Percentiles rank a stretch among this genome's conserved stretches.
These are phyloP conservation scores for Rhamnusium bicolor DNA, from an alignment of 2,888 invertebrate species.

Conservation along the genomic window DNA sequence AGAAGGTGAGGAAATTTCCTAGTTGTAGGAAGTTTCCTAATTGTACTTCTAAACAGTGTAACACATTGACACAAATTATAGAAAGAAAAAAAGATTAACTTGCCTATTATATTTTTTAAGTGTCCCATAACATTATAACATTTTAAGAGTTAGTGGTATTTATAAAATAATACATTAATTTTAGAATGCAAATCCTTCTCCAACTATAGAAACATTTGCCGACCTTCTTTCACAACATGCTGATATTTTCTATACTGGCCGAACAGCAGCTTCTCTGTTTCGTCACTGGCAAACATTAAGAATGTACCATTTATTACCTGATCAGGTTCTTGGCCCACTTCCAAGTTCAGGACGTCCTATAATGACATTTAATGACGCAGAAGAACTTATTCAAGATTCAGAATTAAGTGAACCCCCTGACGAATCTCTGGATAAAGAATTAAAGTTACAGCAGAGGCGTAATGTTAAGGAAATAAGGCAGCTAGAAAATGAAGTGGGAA, in stretches of 20 bases:
- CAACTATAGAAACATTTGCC: conserved; percentile 86
- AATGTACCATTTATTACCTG: conserved; percentile 91
- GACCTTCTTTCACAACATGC: conserved; percentile 88
- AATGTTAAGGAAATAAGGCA: conserved; percentile 82
- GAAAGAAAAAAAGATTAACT: no score
- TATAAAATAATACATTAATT: conserved; percentile 37
- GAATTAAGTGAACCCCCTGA: conserved; percentile 88
- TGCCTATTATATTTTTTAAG: no score
- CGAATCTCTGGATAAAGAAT: conserved; percentile 85
- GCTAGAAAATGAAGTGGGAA: conserved; percentile 87
- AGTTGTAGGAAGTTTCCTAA: no score
- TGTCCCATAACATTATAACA: no score
- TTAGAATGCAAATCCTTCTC: conserved; percentile 82
- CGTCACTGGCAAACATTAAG: conserved; percentile 95
- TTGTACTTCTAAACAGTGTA: no score
- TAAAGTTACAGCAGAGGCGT: conserved; percentile 79
- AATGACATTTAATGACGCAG: conserved; percentile 91
- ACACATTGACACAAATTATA: no score
- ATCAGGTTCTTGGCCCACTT: conserved; percentile 80
- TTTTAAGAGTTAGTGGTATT: no score
- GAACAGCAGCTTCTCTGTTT: conserved; percentile 88
- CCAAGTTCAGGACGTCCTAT: conserved; percentile 69
- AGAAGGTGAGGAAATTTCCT: no score
- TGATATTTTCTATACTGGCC: conserved; percentile 87
- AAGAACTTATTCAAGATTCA: conserved; percentile 88